Evolutionary conservation across 35 echinoderm and acorn worm genomes (phyloP).

Genomic region (Patiria miniata): DNA sequence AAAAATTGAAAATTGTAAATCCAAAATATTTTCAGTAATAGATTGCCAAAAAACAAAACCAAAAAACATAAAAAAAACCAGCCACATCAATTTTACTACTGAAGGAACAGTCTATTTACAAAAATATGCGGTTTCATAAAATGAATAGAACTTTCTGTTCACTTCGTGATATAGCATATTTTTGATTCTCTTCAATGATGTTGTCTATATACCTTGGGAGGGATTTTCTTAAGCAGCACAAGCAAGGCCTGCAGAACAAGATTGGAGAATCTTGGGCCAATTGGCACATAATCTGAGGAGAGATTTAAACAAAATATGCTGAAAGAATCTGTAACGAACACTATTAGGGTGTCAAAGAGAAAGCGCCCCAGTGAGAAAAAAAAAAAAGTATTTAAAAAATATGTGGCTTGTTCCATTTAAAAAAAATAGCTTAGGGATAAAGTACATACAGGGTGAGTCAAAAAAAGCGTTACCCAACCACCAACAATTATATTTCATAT

Average conservation of each 20-base stretch:
- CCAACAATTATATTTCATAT: too few species aligned
- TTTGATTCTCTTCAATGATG: background rate
- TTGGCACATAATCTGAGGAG: slow-evolving; percentile 92
- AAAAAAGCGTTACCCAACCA: too few species aligned
- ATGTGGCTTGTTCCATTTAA: background rate
- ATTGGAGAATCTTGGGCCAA: slow-evolving; percentile 96
- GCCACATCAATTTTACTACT: too few species aligned
- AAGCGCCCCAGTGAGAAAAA: background rate
- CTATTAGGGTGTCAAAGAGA: background rate
- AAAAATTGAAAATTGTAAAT: too few species aligned
- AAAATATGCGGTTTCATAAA: too few species aligned
- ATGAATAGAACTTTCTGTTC: too few species aligned
- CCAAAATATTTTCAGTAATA: too few species aligned
- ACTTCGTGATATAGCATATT: background rate
- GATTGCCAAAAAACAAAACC: too few species aligned
- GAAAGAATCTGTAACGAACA: background rate
- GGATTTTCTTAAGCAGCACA: slow-evolving; percentile 90
- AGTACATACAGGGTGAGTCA: background rate
- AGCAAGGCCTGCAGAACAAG: slow-evolving; percentile 90
- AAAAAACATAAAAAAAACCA: too few species aligned
- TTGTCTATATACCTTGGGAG: slow-evolving; percentile 79
- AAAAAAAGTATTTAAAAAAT: too few species aligned
- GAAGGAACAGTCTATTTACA: too few species aligned
- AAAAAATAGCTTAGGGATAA: background rate
- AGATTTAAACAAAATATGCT: slow-evolving; percentile 4